Conservation (phyloP, 2,888 invertebrate genomes). For the Erpobdella octoculata region DNA sequence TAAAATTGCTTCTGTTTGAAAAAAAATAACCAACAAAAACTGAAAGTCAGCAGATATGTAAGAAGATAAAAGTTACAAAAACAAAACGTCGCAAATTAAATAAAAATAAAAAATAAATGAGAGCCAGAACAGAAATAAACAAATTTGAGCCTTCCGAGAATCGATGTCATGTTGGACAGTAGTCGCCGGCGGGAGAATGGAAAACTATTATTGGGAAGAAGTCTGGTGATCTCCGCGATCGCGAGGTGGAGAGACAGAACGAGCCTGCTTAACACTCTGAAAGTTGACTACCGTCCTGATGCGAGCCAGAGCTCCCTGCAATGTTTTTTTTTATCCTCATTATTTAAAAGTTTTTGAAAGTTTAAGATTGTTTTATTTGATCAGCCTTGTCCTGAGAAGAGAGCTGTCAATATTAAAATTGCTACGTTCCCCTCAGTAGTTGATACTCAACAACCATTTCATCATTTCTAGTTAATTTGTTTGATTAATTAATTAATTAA, state of each 20-base stretch:
- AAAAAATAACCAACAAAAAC: neutral
- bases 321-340: no score
- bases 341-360: no score
- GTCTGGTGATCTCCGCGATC: slow-evolving; percentile 26
- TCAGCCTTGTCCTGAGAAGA: no score
- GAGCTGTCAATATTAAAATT: no score
- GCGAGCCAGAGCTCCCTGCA: slow-evolving; percentile 32
- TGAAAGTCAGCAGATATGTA: slow-evolving; percentile 6
- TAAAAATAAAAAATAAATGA: neutral
- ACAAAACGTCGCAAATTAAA: no score
- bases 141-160: slow-evolving; percentile 1
- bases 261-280: slow-evolving; percentile 14
- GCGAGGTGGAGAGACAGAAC: slow-evolving; percentile 25
- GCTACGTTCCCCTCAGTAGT: no score
- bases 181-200: neutral
- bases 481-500: no score
- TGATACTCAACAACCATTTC: no score
- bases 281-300: slow-evolving; percentile 31
- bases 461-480: no score
- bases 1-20: slow-evolving; percentile 4
- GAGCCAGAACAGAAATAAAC: neutral
- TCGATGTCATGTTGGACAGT: neutral
- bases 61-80: no score
- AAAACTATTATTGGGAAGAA: slow-evolving; percentile 10
- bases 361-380: no score